These are phyloP conservation scores for Pammene aurita DNA, from an alignment of 2,888 invertebrate species.

Conservation along the genomic window DNA sequence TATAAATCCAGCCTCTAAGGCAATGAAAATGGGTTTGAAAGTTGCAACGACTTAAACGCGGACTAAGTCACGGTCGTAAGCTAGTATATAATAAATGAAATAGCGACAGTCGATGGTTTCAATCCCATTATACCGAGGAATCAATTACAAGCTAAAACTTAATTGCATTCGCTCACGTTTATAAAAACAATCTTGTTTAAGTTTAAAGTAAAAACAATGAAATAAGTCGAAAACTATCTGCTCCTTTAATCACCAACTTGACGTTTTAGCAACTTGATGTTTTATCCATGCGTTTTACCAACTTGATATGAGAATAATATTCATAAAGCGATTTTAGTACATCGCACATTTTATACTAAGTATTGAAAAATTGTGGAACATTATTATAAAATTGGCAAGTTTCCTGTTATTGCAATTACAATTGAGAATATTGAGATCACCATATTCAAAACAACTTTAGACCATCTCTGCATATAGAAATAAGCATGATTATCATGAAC, in stretches of 20 bases:
- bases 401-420: conserved; percentile 13
- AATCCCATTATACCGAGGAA: background rate
- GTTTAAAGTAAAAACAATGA: background rate
- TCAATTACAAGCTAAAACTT: background rate
- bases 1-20: too few species aligned
- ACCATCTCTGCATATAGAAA: too few species aligned
- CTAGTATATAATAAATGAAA: background rate
- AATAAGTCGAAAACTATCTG: background rate
- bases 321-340: background rate
- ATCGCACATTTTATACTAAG: background rate
- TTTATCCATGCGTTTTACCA: too few species aligned
- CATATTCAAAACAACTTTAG: background rate
- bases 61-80: too few species aligned
- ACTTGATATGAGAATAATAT: too few species aligned
- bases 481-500: too few species aligned
- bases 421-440: conserved; percentile 1
- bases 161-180: background rate
- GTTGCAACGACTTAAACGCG: too few species aligned
- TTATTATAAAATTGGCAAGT: conserved; percentile 32
- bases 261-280: too few species aligned
- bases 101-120: background rate
- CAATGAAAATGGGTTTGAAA: too few species aligned
- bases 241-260: too few species aligned
- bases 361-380: conserved; percentile 24
- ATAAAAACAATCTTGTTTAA: background rate